These are phyloP conservation scores for rabbit (Oryctolagus cuniculus) DNA, from an alignment of 2,113 vertebrate species.

Conservation along the genomic window mOryCun1.1 NC_091441.1:96224501-96225000, in stretches of 20 bases:
- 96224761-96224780: neutral
- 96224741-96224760: neutral
- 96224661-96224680: no score
- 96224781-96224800: neutral
- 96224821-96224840: neutral
- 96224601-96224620: no score
- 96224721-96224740: neutral
- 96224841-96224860: neutral
- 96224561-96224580: no score
- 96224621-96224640: no score
- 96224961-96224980: neutral
- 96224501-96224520: no score
- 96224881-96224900: neutral
- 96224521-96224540: no score
- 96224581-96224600: no score
- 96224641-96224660: no score
- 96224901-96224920: neutral
- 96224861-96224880: neutral
- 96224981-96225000: neutral
- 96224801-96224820: neutral
- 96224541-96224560: no score
- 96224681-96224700: neutral
- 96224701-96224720: neutral
- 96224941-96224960: neutral
- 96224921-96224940: slow-evolving; percentile 26